Conservation (phyloP, 2,113 vertebrate species). For the Garra rufa region DNA sequence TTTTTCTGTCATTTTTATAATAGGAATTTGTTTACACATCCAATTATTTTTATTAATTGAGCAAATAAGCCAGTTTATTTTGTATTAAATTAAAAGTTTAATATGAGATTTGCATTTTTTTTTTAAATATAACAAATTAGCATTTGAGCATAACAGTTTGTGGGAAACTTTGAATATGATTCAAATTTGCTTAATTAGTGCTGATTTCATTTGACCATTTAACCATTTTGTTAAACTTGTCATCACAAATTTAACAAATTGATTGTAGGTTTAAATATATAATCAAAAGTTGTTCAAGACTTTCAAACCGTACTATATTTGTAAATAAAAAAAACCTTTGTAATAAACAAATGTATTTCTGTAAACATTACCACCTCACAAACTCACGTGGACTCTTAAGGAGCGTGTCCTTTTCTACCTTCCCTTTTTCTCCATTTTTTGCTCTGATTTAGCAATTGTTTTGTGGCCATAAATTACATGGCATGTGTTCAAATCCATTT, state of each 20-base stretch:
- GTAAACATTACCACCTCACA: neutral
- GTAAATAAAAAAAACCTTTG: neutral
- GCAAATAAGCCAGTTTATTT: neutral
- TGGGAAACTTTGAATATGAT: neutral
- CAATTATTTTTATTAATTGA: neutral
- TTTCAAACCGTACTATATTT: neutral
- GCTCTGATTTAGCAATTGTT: constrained; percentile 42
- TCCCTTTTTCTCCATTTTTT: constrained; percentile 2
- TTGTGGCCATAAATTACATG: constrained; percentile 47
- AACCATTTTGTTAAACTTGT: neutral
- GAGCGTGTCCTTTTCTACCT: constrained; percentile 28
- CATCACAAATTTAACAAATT: neutral
- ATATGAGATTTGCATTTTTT: neutral
- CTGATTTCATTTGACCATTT: neutral
- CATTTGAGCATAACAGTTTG: neutral
- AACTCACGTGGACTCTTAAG: neutral
- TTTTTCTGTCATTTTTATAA: neutral
- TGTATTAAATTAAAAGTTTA: neutral
- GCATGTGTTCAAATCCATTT: constrained; percentile 57
- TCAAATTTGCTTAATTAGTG: neutral
- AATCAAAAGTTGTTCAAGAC: neutral
- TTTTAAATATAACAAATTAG: neutral
- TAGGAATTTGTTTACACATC: neutral
- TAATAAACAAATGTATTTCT: neutral
- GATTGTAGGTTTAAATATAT: neutral